Base-by-base conservation (phyloP, 2,888 invertebrate species). In the Heteropelma amictum region DNA sequence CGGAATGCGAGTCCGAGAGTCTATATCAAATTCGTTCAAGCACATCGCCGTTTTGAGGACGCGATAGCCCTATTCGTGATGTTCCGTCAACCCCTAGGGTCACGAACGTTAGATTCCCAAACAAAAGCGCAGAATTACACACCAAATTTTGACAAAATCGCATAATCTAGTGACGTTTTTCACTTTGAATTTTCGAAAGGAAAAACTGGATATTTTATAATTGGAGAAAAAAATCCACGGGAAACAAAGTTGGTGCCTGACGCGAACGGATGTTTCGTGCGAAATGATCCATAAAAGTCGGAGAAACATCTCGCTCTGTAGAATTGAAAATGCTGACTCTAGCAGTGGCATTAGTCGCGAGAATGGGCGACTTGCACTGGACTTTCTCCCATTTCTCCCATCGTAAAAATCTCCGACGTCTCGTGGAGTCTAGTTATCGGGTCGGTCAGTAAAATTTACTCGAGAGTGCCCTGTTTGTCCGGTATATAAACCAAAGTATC, bases 341-440 rank as follows among this genome's bases (percentile, higher is more conserved):
- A 4, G 17, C 10, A 21, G 19, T 14, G 30, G n/a, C 17, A 14
- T 33, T 3, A 21, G 5, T 2, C 14, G 8, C 7, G 30, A 30
- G 6, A 19, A 33, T n/a, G 33, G n/a, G 19, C 7, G 10, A 21
- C 8, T 5, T n/a, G 7, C 6, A 10, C 10, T 26, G 3, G 12
- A 42, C 28, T 45, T 8, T 21, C 28, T 5, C n/a, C 28, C 2
- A 40, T 42, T 67, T 65, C 45, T 45, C 51, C 53, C 47, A 10
- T 53, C 60, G 49, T 26, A 28, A 47, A 28, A 54, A 51, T 53
- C 61, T 47, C 49, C 61, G 69, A 73, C 73, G 73, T 45, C 58
- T 30, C 70, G 54, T 76, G 70, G 10, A 7, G 38, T 7, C 14
- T 3, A 12, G 49, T 63, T 75, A 75, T 75, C 75, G 35, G 65